Conservation (phyloP, 2,113 vertebrate genomes). For the rabbit (Oryctolagus cuniculus) region DNA sequence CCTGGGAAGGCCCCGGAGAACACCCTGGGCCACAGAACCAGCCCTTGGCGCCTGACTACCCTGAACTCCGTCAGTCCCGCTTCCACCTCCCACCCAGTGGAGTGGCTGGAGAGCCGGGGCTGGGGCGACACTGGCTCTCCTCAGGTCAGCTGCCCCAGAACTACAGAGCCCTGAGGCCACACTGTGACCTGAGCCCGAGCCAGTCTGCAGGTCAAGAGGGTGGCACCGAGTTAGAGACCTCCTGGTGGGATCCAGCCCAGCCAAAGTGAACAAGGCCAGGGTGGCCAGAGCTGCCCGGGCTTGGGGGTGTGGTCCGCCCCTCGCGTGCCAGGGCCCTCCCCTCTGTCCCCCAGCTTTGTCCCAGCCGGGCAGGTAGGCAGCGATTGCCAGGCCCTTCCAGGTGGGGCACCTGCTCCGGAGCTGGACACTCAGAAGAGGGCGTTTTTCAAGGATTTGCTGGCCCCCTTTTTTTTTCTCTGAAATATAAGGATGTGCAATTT, state of each 20-base stretch:
- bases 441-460: conserved; percentile 88
- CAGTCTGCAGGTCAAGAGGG: neutral
- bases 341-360: neutral
- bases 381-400: neutral
- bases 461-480: conserved; percentile 90
- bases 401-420: neutral
- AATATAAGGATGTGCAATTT: conserved; percentile 97
- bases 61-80: accelerated
- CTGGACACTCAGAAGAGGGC: conserved; percentile 78
- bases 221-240: neutral
- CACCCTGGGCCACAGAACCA: neutral
- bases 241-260: neutral
- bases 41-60: neutral
- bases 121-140: neutral
- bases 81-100: neutral
- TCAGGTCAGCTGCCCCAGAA: conserved; percentile 16
- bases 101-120: neutral
- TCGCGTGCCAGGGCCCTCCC: neutral
- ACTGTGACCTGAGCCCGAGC: neutral
- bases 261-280: neutral
- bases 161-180: neutral
- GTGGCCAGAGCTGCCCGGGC: neutral
- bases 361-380: neutral
- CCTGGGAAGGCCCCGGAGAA: neutral
- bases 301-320: conserved; percentile 11